Evolutionary conservation across 2,888 invertebrate species (phyloP), one percentile per base, ranked within the genome.

Genomic region (Neocrepidodera transversa): DNA sequence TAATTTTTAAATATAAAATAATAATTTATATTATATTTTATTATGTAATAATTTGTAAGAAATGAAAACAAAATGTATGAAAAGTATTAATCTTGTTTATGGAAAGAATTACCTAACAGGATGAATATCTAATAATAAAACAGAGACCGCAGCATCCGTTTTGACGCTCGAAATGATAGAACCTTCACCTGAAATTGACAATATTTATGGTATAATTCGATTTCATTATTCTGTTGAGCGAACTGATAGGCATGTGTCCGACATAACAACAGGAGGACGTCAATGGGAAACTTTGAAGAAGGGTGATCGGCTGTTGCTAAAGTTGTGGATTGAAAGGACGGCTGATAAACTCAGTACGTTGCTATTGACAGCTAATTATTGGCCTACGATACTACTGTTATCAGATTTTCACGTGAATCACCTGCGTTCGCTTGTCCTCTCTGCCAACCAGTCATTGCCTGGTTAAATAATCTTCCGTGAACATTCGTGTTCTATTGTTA

Each of bases 281-380:
- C 58, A 58, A 35, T 35, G 50, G 62, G 47, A 64, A 62, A 63
- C 61, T 65, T 65, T 68, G 65, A 64, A 67, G 67, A 67, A 65
- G 67, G 67, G 63, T 60, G 60, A 66, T 65, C 48, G 52, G 18
- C 45, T 7, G 60, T 49, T 48, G 53, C 52, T 50, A 55, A 36
- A 56, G 51, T 62, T 63, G 52, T 56, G 52, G 47, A 35, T 36
- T 48, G 62, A 66, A 67, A 64, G 64, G 61, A 58, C 58, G 58
- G 49, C 63, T 43, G 66, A 68, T 67, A 66, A 69, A 65, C 59
- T 50, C 43, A 47, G 58, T 59, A 61, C 66, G 63, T 71, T 74
- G 74, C 66, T 68, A 73, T 70, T 72, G 75, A 74, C 75, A 75
- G 73, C 72, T 74, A 74, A 75, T 74, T 75, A 73, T 70, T 71